Conservation (phyloP, 2,888 invertebrate species). For the Drosophila borborema region DNA sequence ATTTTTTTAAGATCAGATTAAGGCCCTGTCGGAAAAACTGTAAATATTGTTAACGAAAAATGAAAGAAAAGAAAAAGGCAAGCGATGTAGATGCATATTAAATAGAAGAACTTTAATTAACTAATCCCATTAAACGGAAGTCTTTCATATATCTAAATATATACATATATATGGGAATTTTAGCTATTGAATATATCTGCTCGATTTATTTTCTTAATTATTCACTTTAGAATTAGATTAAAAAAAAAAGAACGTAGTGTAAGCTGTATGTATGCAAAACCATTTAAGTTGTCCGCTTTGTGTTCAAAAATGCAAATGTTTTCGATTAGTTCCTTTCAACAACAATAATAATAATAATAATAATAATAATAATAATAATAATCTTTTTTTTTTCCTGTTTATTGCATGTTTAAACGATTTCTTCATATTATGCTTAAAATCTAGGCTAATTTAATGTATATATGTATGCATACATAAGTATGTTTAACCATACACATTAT, state of each 20-base stretch:
- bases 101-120: slow-evolving; percentile 58
- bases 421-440: slow-evolving; percentile 36
- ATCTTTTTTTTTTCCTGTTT: slow-evolving; percentile 9
- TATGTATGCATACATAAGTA: slow-evolving; percentile 25
- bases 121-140: slow-evolving; percentile 32
- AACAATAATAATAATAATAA: slow-evolving; percentile 10
- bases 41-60: slow-evolving; percentile 72
- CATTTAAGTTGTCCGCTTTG: slow-evolving; percentile 47
- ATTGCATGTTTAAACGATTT: slow-evolving; percentile 35
- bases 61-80: slow-evolving; percentile 26
- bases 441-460: slow-evolving; percentile 52
- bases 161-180: slow-evolving; percentile 24
- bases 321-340: slow-evolving; percentile 41
- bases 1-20: slow-evolving; percentile 61
- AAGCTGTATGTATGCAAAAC: slow-evolving; percentile 27
- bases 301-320: slow-evolving; percentile 50
- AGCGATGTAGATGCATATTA: slow-evolving; percentile 53
- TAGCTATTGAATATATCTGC: slow-evolving; percentile 32
- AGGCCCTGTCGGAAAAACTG: slow-evolving; percentile 53
- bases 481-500: slow-evolving; percentile 27
- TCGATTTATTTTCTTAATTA: slow-evolving; percentile 27
- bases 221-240: slow-evolving; percentile 25
- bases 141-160: slow-evolving; percentile 40
- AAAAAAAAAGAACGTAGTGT: slow-evolving; percentile 25
- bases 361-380: too few species aligned